Evolutionary conservation across 2,888 invertebrate species (phyloP).

Genomic region (Lithophane socia): DNA sequence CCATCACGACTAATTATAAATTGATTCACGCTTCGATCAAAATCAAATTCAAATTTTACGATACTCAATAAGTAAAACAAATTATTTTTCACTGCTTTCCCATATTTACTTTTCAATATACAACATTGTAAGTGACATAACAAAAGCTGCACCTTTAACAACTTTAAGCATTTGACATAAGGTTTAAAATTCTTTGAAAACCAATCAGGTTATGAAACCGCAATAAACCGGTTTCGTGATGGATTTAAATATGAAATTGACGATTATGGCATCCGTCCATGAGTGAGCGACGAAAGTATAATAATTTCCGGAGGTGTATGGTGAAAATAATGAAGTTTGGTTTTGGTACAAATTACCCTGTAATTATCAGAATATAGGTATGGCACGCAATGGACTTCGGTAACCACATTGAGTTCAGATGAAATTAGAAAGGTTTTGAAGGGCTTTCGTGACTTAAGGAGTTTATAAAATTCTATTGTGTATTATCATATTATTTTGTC

Average conservation of each 20-base stretch:
- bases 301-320: conserved; percentile 69
- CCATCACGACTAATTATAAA: conserved; percentile 2
- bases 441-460: conserved; percentile 18
- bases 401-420: conserved; percentile 48
- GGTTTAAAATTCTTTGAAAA: conserved; percentile 23
- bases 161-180: background rate
- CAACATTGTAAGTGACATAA: conserved; percentile 26
- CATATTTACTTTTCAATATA: conserved; percentile 40
- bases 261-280: conserved; percentile 64
- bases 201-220: conserved; percentile 54
- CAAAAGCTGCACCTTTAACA: background rate
- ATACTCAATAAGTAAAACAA: conserved; percentile 40
- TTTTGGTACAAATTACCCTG: conserved; percentile 57
- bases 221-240: conserved; percentile 65
- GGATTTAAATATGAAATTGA: conserved; percentile 65
- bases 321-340: conserved; percentile 71
- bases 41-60: conserved; percentile 46
- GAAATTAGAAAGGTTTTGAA: conserved; percentile 51
- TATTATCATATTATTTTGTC: too few relatives aligned
- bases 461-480: background rate
- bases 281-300: conserved; percentile 68
- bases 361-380: conserved; percentile 62
- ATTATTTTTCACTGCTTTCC: conserved; percentile 57
- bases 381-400: conserved; percentile 45
- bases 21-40: conserved; percentile 14